Evolutionary conservation across 2,113 vertebrate genomes (phyloP).

Genomic region (Boleophthalmus pectinirostris): DNA sequence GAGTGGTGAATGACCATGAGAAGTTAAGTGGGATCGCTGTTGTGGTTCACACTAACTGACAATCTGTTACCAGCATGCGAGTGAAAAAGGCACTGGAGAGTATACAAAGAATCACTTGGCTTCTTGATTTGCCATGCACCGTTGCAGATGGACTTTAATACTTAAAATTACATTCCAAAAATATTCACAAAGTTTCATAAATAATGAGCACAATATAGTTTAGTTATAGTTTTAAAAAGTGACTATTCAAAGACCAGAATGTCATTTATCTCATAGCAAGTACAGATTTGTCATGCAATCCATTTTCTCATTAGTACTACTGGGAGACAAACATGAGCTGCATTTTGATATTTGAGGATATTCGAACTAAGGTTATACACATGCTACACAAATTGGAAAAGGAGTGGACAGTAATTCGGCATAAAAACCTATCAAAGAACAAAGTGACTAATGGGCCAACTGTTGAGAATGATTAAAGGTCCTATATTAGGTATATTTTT

Average conservation of each 20-base stretch:
- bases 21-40: conserved; percentile 7
- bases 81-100: conserved; percentile 3
- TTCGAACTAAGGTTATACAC: too few relatives aligned
- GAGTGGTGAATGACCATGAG: conserved; percentile 28
- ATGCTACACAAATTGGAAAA: too few relatives aligned
- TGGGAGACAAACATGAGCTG: too few relatives aligned
- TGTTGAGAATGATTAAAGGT: too few relatives aligned
- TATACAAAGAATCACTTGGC: background rate
- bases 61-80: conserved; percentile 17
- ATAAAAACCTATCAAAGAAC: too few relatives aligned
- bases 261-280: too few relatives aligned
- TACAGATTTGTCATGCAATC: too few relatives aligned
- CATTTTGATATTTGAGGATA: too few relatives aligned
- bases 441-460: too few relatives aligned
- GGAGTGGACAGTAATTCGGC: too few relatives aligned
- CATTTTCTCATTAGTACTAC: too few relatives aligned
- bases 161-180: background rate
- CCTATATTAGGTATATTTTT: too few relatives aligned
- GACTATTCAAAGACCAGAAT: background rate
- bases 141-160: background rate
- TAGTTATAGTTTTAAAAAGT: background rate
- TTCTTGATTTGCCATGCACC: background rate
- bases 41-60: conserved; percentile 33
- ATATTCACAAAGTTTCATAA: conserved; percentile 4
- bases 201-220: conserved; percentile 21